A percentile compares a stretch with the other conserved stretches of the same genome.
Evolutionary conservation across 53 echinoderm and acorn worm species (phyloP).

Genomic region (Actinopyga echinites): DNA sequence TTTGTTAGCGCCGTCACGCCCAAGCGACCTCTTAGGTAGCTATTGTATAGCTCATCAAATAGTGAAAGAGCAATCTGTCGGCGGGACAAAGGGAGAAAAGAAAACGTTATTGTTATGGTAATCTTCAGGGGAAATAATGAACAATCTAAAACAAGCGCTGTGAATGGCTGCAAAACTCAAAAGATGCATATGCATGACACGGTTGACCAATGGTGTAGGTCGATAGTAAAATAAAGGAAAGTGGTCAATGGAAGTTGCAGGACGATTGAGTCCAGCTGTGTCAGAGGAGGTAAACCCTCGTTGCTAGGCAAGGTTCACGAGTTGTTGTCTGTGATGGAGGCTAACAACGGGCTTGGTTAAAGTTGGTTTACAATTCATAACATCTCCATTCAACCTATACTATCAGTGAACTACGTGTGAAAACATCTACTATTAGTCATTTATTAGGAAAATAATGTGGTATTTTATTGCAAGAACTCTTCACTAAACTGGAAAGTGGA

Average conservation of each 20-base stretch:
- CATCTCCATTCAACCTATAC: slow-evolving; percentile 12
- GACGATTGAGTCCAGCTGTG: background rate
- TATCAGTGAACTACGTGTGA: slow-evolving; percentile 13
- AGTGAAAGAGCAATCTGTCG: slow-evolving; percentile 6
- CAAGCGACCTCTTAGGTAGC: background rate
- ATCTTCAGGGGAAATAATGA: background rate
- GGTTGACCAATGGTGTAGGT: background rate
- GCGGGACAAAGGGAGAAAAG: background rate
- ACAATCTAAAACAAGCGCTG: background rate
- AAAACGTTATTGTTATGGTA: slow-evolving; percentile 29
- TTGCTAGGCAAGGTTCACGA: slow-evolving; percentile 5
- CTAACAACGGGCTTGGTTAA: slow-evolving; percentile 1
- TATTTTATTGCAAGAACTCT: too few relatives aligned
- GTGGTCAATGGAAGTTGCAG: background rate
- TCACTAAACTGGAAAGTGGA: too few relatives aligned
- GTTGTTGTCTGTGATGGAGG: slow-evolving; percentile 30
- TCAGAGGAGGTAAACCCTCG: background rate
- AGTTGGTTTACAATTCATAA: slow-evolving; percentile 32
- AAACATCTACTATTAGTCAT: too few relatives aligned
- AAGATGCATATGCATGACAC: background rate
- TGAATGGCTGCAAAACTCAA: background rate
- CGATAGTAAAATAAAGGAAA: background rate
- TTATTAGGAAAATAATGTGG: too few relatives aligned
- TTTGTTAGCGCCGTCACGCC: background rate
- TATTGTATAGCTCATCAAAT: background rate